Base-by-base conservation (phyloP, 2,797 vertebrate genomes). In the Acomys russatus region DNA sequence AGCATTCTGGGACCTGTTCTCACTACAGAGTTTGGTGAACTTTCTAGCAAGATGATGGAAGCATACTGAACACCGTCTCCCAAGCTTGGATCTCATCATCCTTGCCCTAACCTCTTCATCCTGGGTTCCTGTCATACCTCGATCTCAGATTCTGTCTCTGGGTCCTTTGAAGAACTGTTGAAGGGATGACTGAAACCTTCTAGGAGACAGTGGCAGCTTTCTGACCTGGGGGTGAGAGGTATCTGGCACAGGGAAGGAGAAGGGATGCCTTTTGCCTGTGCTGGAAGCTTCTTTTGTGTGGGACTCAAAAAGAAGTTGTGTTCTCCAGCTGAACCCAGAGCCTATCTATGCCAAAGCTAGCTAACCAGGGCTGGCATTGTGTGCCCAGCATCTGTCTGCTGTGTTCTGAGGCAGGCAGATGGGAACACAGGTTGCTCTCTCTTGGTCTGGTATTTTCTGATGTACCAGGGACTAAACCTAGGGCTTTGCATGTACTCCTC, bases 281-380 rank as follows among this genome's bases (percentile, higher is more conserved):
- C 28, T 70, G 44, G 77, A 88, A 88, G 63, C 22, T 54, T 92
- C 51, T 51, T 90, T 87, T 76, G 80, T 76, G 54, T 68, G 79
- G 12, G 49, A 70, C 3, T 90, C 20, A n/a, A 92, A 85, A 93
- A 73, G 91, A 49, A 90, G 30, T 35, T 3, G 0, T 61, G 28
- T 35, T 59, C 71, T 77, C 74, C 64, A 64, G 71, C 17, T 61
- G 49, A 68, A 71, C 35, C 74, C 49, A 44, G 78, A 56, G 64
- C 51, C 88, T 61, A 44, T 87, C 68, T 51, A 88, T 59, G 68
- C 35, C 82, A 66, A 44, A 70, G 9, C 30, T 51, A 59, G 71
- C 61, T 51, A 61, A 92, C 20, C 78, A 78, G 86, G 56, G 44
- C 8, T 3, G 35, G 44, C 79, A 78, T 73, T 71, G 79, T 90